These are phyloP conservation scores for Drosophila diplacantha DNA, from an alignment of 2,888 invertebrate genomes.

Conservation along the genomic window DNA sequence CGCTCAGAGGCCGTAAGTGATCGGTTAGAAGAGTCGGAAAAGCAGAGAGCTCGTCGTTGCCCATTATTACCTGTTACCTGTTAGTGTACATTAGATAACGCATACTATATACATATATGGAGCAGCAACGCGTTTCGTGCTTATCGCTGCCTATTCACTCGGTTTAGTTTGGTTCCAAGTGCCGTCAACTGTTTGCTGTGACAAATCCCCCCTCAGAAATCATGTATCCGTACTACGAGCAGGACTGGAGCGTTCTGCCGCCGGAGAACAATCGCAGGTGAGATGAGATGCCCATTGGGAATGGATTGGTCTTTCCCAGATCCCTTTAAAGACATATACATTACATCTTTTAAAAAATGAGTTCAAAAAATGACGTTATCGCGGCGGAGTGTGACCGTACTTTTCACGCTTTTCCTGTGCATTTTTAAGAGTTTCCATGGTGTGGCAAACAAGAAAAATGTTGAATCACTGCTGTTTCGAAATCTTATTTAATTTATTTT, in stretches of 20 bases:
- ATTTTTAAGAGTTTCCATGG: not conserved
- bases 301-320: not conserved
- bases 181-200: slow-evolving; percentile 16
- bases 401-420: not conserved
- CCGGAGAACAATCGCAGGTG: slow-evolving; percentile 92
- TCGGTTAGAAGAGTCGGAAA: slow-evolving; percentile 17
- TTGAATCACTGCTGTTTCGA: slow-evolving; percentile 7
- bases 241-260: slow-evolving; percentile 91
- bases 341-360: slow-evolving; percentile 5
- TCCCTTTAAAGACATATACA: not conserved
- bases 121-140: slow-evolving; percentile 53
- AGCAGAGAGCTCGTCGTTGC: slow-evolving; percentile 13
- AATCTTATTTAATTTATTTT: not conserved
- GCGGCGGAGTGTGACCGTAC: slow-evolving; percentile 27
- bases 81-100: slow-evolving; percentile 67
- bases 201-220: slow-evolving; percentile 31
- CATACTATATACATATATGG: slow-evolving; percentile 42
- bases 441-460: slow-evolving; percentile 3
- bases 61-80: slow-evolving; percentile 44
- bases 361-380: slow-evolving; percentile 30
- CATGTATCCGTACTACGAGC: slow-evolving; percentile 82
- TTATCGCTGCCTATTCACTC: slow-evolving; percentile 44
- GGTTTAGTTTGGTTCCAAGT: slow-evolving; percentile 31
- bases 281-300: slow-evolving; percentile 40
- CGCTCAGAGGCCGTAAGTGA: slow-evolving; percentile 44